Percentiles rank a stretch among this genome's conserved stretches.
phyloP scores from a whole-genome alignment of 2,113 vertebrate genomes.

The Todiramphus chloris region DNA sequence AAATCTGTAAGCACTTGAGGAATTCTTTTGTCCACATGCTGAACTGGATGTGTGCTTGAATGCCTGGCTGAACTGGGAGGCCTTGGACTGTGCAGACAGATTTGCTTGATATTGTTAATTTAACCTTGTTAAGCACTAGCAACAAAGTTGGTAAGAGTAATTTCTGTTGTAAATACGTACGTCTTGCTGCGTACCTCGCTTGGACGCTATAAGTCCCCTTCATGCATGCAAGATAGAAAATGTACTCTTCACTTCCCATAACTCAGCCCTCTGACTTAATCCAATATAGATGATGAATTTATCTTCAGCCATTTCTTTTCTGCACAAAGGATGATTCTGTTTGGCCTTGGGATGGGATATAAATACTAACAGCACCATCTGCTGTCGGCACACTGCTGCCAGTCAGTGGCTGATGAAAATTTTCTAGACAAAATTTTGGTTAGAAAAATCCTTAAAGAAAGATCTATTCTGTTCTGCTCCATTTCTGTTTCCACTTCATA shows the following conservation, averaged over 20 bases:
- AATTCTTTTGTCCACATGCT: background rate
- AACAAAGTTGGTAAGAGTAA: background rate
- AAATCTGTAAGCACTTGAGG: background rate
- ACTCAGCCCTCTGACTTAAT: background rate
- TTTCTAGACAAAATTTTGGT: background rate
- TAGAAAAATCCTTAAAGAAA: background rate
- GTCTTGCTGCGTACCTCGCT: background rate
- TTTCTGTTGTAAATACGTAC: background rate
- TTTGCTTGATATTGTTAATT: background rate
- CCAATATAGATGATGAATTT: background rate
- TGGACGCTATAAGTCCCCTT: background rate
- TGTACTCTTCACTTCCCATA: background rate
- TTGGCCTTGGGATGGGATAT: background rate
- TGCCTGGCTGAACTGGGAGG: background rate
- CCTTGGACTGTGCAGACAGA: background rate
- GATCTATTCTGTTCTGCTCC: background rate
- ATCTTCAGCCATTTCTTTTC: background rate
- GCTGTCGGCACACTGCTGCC: background rate
- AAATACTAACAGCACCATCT: slow-evolving; percentile 20
- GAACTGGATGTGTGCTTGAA: background rate
- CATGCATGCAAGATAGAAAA: background rate
- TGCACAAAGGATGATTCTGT: background rate
- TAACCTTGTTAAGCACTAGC: background rate
- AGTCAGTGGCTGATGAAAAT: background rate
- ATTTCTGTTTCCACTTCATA: background rate